Base-by-base conservation (phyloP, 2,113 vertebrate genomes). In the Meles meles region DNA sequence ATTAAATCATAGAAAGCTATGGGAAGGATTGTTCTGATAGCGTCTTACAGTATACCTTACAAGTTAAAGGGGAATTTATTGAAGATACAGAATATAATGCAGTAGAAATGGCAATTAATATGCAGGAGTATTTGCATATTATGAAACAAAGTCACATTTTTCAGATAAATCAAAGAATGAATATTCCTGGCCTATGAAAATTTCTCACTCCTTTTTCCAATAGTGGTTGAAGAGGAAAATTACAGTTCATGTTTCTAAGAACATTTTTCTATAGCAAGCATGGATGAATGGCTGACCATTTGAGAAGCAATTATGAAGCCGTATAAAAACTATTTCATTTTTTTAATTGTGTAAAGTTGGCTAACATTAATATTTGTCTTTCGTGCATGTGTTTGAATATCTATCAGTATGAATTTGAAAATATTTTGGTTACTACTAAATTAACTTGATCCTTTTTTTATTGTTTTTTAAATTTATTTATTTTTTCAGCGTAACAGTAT, bases 21-120 rank as follows among this genome's bases (percentile, higher is more conserved):
- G 18, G 49, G 82, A 92, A 96, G 18, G n/a, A 82, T 93, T 93
- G n/a, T 95, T 93, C 84, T 82, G 93, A 52, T 95, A 85, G 74
- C 67, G 44, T 94, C 72, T 96, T 92, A 44, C 12, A 90, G 55
- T 59, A 20, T 85, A 42, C 23, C 15, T 49, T 44, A 82, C 18
- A 67, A 23, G 81, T 98, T 97, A 95, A 89, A 65, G 34, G 31
- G 10, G 14, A 72, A 96, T 76, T n/a, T 83, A 85, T 65, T 59
- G 81, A 91, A 86, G 25, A 65, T 55, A 72, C 13, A 59, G n/a
- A 89, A 39, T 93, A 49, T 42, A 61, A 80, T 55, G 4, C 18
- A 83, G 92, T 69, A 93, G 65, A 94, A 74, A 21, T 65, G 42
- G 6, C 29, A 93, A 85, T 89, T 61, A 81, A n/a, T 86, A 49